Evolutionary conservation across 1,140 invertebrate species (phyloP).

Genomic region (Panagrolaimus sp.): DNA sequence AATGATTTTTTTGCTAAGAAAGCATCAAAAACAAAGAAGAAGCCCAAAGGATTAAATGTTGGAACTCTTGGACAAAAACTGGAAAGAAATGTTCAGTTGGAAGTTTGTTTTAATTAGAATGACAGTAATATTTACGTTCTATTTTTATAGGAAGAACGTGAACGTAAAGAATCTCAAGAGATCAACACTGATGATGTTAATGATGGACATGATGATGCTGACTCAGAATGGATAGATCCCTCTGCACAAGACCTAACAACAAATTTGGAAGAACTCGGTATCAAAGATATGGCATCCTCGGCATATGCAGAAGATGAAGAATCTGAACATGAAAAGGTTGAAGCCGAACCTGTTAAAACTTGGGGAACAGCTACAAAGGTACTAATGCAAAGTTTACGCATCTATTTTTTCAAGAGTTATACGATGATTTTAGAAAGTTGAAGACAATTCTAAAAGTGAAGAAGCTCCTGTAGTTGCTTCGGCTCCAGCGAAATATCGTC

Average conservation of each 20-base stretch:
- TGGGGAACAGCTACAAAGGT: background rate
- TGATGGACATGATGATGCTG: background rate
- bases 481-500: background rate
- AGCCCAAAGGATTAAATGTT: background rate
- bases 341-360: background rate
- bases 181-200: background rate
- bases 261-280: conserved; percentile 11
- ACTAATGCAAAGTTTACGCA: background rate
- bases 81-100: background rate
- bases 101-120: background rate
- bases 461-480: background rate
- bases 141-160: conserved; percentile 8
- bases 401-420: background rate
- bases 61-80: background rate
- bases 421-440: background rate
- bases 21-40: conserved; percentile 8
- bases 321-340: conserved; percentile 5
- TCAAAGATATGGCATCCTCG: conserved; percentile 1
- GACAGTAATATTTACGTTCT: background rate
- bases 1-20: conserved; percentile 14
- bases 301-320: background rate
- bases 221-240: conserved; percentile 10
- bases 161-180: background rate
- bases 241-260: background rate
- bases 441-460: background rate